Percentiles rank a stretch among this genome's conserved stretches.
Evolutionary conservation across 2,888 invertebrate species (phyloP).

Genomic region (Cataglyphis livida): DNA sequence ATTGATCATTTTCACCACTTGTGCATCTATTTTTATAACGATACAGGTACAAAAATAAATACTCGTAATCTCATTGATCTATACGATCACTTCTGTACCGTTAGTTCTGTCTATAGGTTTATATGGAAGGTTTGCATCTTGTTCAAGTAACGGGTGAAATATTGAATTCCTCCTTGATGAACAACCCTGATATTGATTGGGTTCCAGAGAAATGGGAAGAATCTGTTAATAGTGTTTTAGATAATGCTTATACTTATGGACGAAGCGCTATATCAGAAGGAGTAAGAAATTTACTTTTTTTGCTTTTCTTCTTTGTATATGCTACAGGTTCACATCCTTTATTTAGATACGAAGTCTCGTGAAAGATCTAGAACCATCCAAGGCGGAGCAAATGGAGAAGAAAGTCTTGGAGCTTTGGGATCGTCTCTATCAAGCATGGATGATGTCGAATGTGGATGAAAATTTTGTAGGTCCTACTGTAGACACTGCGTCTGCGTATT

Average conservation of each 20-base stretch:
- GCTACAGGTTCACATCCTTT: neutral
- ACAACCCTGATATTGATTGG: slow-evolving; percentile 92
- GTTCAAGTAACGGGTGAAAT: slow-evolving; percentile 95
- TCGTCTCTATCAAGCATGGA: slow-evolving; percentile 96
- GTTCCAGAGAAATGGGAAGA: slow-evolving; percentile 94
- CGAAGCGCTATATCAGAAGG: slow-evolving; percentile 95
- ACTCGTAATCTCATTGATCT: neutral
- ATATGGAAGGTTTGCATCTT: slow-evolving; percentile 97
- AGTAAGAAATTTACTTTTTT: slow-evolving; percentile 86
- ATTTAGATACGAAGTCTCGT: slow-evolving; percentile 91
- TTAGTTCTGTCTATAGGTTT: slow-evolving; percentile 88
- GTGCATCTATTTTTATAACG: slow-evolving; percentile 93
- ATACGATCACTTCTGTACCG: neutral
- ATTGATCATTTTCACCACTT: slow-evolving; percentile 92
- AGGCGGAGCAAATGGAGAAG: slow-evolving; percentile 93
- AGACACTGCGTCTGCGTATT: slow-evolving; percentile 90
- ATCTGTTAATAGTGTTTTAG: slow-evolving; percentile 95
- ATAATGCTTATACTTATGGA: slow-evolving; percentile 97
- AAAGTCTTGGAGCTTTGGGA: slow-evolving; percentile 98
- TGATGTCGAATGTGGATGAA: slow-evolving; percentile 89
- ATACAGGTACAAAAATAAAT: slow-evolving; percentile 89
- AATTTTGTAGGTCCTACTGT: slow-evolving; percentile 90
- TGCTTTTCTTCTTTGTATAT: neutral
- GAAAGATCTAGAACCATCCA: slow-evolving; percentile 92
- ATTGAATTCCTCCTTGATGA: slow-evolving; percentile 94